Evolutionary conservation across 2,113 vertebrate genomes (phyloP).

Genomic region (Oryzias woworae): DNA sequence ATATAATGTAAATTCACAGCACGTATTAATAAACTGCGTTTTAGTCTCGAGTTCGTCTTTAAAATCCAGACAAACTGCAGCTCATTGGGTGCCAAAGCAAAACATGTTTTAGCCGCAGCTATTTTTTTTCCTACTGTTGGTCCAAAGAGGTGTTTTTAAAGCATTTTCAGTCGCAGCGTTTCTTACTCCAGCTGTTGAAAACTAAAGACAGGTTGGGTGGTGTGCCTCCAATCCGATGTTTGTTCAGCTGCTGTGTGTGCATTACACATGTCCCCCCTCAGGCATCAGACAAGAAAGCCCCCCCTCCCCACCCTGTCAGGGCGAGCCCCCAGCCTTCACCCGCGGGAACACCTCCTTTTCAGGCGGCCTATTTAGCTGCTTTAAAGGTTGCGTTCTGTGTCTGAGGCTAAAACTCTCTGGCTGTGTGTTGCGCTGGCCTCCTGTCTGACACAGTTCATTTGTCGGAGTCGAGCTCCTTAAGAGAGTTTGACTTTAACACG

Average conservation of each 20-base stretch:
- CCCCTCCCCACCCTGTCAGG: constrained; percentile 31
- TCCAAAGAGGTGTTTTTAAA: constrained; percentile 51
- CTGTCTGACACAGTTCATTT: constrained; percentile 24
- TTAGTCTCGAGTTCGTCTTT: no score
- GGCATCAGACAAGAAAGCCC: constrained; percentile 59
- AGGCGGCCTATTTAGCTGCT: constrained; percentile 46
- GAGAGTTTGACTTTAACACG: constrained; percentile 17
- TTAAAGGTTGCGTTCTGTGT: constrained; percentile 50
- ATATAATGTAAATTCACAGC: no score
- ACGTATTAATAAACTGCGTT: no score
- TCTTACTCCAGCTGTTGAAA: constrained; percentile 78
- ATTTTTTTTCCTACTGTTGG: constrained; percentile 39
- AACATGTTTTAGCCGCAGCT: constrained; percentile 12
- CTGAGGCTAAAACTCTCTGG: constrained; percentile 36
- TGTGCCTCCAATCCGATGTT: constrained; percentile 68
- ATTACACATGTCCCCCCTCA: constrained; percentile 45
- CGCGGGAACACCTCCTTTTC: constrained; percentile 38
- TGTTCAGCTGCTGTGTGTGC: constrained; percentile 72
- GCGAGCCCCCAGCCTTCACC: constrained; percentile 37
- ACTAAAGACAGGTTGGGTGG: constrained; percentile 43
- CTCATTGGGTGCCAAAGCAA: constrained; percentile 4
- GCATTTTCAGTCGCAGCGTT: constrained; percentile 60
- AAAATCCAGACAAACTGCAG: no score
- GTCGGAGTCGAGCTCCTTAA: constrained; percentile 6
- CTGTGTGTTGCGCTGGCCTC: constrained; percentile 19